Evolutionary conservation across 2,797 vertebrate genomes (phyloP).

Genomic region (Heteromormyrus szaboi): DNA sequence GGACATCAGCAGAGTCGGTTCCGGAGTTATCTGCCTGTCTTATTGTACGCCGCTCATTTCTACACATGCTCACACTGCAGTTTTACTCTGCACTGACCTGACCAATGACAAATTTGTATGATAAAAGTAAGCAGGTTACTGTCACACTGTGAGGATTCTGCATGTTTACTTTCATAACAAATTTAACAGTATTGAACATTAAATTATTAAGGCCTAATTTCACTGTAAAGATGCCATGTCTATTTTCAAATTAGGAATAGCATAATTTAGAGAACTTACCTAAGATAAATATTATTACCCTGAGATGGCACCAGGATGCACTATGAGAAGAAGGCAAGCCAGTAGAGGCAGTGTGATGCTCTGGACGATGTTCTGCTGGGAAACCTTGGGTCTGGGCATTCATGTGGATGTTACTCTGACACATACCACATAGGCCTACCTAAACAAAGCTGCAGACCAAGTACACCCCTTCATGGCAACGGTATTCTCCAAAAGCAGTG

Average conservation of each 20-base stretch:
- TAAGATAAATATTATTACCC: not conserved
- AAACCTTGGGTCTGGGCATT: not conserved
- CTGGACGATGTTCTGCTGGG: not conserved
- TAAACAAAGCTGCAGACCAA: not conserved
- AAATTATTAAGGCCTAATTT: not conserved
- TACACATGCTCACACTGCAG: not conserved
- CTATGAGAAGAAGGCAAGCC: not conserved
- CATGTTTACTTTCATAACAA: not conserved
- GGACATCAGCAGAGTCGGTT: not conserved
- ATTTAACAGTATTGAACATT: not conserved
- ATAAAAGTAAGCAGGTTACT: not conserved
- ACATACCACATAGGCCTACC: not conserved
- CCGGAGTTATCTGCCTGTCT: not conserved
- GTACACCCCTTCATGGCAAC: not conserved
- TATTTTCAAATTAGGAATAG: not conserved
- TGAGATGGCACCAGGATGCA: not conserved
- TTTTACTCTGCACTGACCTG: not conserved
- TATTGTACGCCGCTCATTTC: not conserved
- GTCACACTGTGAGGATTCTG: not conserved
- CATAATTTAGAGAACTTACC: not conserved
- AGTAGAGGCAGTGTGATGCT: not conserved
- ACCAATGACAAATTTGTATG: not conserved
- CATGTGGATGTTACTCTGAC: not conserved
- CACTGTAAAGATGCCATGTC: not conserved
- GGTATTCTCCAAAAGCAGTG: not conserved